Conservation (phyloP, 2,797 vertebrate genomes). For the Artibeus lituratus region DNA sequence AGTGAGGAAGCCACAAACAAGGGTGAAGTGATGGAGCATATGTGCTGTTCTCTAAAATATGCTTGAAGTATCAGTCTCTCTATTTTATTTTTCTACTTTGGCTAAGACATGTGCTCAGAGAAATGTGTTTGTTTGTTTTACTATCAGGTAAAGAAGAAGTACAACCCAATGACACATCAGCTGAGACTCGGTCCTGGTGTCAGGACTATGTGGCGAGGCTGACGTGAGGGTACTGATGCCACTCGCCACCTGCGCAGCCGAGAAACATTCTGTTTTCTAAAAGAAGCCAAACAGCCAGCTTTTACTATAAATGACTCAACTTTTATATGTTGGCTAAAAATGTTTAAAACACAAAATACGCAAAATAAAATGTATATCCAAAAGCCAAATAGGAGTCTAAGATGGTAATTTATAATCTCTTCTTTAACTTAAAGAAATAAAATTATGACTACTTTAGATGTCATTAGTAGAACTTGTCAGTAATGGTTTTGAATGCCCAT, state of each 20-base stretch:
- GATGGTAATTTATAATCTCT: not conserved
- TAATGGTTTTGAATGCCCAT: not conserved
- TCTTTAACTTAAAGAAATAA: not conserved
- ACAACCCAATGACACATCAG: not conserved
- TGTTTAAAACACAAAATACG: not conserved
- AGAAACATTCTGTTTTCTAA: too few species aligned
- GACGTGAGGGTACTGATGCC: fast-evolving
- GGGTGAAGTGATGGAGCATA: not conserved
- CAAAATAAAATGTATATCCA: not conserved
- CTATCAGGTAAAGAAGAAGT: not conserved
- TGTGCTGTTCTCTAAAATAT: not conserved
- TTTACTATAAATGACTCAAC: not conserved
- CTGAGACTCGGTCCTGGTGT: not conserved
- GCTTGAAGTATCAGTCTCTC: not conserved
- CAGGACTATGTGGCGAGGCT: not conserved
- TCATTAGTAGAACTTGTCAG: not conserved
- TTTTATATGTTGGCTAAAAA: not conserved
- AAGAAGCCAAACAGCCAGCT: not conserved
- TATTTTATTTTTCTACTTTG: not conserved
- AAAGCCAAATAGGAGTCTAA: not conserved
- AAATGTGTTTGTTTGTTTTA: not conserved
- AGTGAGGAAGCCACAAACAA: not conserved
- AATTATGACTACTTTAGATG: not conserved
- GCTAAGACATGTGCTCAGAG: not conserved
- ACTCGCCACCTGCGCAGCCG: not conserved